Conservation (phyloP, 2,113 vertebrate genomes). For the Salvelinus namaycush region DNA sequence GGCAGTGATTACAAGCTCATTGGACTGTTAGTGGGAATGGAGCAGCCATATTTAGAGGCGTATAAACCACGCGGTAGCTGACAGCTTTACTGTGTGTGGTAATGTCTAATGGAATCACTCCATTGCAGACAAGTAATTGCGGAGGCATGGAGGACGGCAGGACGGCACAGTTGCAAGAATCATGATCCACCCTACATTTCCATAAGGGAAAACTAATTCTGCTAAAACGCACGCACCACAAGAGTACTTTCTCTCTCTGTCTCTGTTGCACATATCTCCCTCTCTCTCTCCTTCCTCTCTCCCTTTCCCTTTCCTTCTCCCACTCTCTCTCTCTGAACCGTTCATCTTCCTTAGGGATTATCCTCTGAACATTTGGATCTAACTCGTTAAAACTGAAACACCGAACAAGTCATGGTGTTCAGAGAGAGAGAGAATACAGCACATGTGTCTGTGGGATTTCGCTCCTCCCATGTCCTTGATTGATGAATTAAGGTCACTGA, state of each 20-base stretch:
- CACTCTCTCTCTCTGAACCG: background rate
- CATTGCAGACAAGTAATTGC: slow-evolving; percentile 12
- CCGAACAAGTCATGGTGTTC: background rate
- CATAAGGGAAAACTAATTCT: too few species aligned
- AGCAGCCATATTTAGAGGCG: slow-evolving; percentile 41
- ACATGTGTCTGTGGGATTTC: too few species aligned
- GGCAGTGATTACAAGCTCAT: slow-evolving; percentile 49
- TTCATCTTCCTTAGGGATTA: background rate
- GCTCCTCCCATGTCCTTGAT: too few species aligned
- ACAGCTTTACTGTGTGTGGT: slow-evolving; percentile 41
- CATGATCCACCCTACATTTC: too few species aligned
- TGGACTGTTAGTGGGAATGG: slow-evolving; percentile 42
- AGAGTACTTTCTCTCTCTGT: background rate
- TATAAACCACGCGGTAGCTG: slow-evolving; percentile 41
- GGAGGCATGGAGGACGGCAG: background rate
- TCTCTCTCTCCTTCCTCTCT: background rate
- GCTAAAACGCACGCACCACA: too few species aligned
- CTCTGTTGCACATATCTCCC: background rate
- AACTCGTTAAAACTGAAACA: background rate
- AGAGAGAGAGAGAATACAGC: background rate
- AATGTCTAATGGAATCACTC: slow-evolving; percentile 39
- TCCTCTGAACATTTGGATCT: background rate
- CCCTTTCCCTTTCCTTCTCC: background rate
- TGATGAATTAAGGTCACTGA: too few species aligned
- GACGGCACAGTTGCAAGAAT: background rate